phyloP scores from a whole-genome alignment of 1,140 invertebrate genomes.

The Batillaria attramentaria region DNA sequence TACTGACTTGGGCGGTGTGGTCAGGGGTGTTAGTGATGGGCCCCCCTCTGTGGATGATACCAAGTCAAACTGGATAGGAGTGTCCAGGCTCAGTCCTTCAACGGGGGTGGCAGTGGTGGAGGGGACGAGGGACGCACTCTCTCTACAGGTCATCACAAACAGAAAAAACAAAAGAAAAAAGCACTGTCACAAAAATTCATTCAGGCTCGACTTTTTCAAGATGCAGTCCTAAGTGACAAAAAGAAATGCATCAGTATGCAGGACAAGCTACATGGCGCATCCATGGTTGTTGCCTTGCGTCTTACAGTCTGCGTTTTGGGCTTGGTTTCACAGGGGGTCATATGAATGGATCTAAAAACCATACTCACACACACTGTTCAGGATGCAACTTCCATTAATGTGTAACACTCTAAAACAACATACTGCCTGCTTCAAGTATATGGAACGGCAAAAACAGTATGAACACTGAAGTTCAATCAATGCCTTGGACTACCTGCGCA shows the following conservation, averaged over 20 bases:
- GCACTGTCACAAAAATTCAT: background rate
- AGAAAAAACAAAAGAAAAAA: slow-evolving; percentile 5
- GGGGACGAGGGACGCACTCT: slow-evolving; percentile 31
- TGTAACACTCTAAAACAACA: too few species aligned
- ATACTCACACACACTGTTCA: too few species aligned
- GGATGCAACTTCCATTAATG: too few species aligned
- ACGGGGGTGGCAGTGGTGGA: slow-evolving; percentile 45
- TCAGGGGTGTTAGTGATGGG: slow-evolving; percentile 47
- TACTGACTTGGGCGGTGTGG: slow-evolving; percentile 67
- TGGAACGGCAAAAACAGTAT: too few species aligned
- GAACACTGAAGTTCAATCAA: too few species aligned
- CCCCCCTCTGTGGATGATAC: slow-evolving; percentile 57
- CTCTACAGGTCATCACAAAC: slow-evolving; percentile 33
- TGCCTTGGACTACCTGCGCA: too few species aligned
- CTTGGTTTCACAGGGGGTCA: too few species aligned
- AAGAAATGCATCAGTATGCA: background rate
- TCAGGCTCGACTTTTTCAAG: background rate
- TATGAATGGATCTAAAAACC: too few species aligned
- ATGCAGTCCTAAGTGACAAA: background rate
- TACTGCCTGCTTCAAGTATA: too few species aligned
- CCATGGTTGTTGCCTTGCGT: background rate
- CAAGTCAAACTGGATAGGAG: slow-evolving; percentile 71
- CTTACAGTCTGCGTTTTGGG: too few species aligned
- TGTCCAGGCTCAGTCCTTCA: slow-evolving; percentile 51
- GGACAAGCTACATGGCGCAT: background rate